Evolutionary conservation across 2,797 vertebrate species (phyloP), one percentile per base, ranked within the genome.

Genomic region (Alauda arvensis): DNA sequence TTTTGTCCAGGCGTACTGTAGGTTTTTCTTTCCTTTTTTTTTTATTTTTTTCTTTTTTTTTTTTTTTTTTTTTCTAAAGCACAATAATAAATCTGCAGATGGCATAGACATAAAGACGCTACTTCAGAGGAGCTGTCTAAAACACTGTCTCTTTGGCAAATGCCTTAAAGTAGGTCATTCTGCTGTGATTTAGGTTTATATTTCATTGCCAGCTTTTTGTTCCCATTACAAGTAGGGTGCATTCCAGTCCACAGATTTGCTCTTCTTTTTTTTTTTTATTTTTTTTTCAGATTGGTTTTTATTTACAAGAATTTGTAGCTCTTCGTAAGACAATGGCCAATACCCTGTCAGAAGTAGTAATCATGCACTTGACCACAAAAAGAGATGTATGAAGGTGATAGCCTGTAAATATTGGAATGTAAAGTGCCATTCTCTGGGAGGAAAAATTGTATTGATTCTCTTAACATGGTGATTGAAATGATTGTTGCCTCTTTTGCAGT

Each of bases 161-260:
- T 97, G 94, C 96, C 97, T 97, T 97, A 98, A 99, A 98, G 98
- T 98, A 98, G 98, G 98, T 99, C 98, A 98, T 97, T 98, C 97
- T 98, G 97, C 97, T 97, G 96, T 97, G 97, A 98, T 98, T 98
- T 99, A 98, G 98, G 97, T 98, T 98, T 98, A 98, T 98, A 97
- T 97, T 98, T 97, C 96, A 95, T 97, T 98, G 97, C 98, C 97
- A 98, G 97, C 96, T 97, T 97, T 98, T 97, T 97, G 97, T 97
- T 97, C 98, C 98, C 96, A 97, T 97, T 97, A 97, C 96, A 97
- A 97, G 94, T 96, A 98, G 98, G 98, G 97, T 97, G 71, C 93
- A 96, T 98, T 98, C 98, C 98, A 98, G 97, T 94, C 93, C 93
- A 94, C 96, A 97, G 95, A 97, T 96, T 96, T 94, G 93, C 93